Percentiles rank a stretch among this genome's conserved stretches.
Conservation (phyloP, 2,888 invertebrate species). For the Tetropium fuscum region DNA sequence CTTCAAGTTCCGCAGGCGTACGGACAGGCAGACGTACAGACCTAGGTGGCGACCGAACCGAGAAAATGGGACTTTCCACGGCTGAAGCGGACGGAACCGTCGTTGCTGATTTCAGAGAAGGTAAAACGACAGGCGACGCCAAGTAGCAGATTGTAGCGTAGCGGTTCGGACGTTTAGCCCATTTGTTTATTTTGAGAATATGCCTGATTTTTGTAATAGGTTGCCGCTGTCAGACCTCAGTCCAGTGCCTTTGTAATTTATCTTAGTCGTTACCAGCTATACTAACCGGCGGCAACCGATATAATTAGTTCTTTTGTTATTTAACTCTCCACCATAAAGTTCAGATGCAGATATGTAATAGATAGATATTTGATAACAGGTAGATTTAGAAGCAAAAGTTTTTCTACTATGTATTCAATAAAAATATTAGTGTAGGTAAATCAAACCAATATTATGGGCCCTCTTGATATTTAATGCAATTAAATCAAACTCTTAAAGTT, state of each 20-base stretch:
- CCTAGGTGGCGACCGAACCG: constrained; percentile 18
- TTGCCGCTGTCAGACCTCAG: constrained; percentile 15
- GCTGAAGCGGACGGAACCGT: background rate
- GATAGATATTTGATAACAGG: no score
- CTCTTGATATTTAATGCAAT: no score
- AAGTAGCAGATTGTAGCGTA: constrained; percentile 55
- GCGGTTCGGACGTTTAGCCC: constrained; percentile 46
- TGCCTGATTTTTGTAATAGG: constrained; percentile 27
- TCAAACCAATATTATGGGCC: no score
- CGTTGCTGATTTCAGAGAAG: constrained; percentile 48
- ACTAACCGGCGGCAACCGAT: constrained; percentile 35
- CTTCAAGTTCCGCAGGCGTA: constrained; percentile 59
- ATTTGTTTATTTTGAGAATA: constrained; percentile 25
- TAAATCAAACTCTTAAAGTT: no score
- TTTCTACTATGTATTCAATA: no score
- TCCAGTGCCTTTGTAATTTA: constrained; percentile 26
- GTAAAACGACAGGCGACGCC: constrained; percentile 55
- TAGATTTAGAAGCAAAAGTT: no score
- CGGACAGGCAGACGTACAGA: constrained; percentile 29
- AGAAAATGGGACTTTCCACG: constrained; percentile 22
- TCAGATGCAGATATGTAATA: constrained; percentile 12
- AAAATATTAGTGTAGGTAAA: no score
- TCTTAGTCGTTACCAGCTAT: constrained; percentile 26
- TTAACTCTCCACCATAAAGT: constrained; percentile 17
- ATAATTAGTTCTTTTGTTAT: constrained; percentile 24